Percentiles rank a stretch among this genome's conserved stretches.
These are phyloP conservation scores for Sarcophilus harrisii DNA, from an alignment of 2,797 vertebrate species.

Conservation along the genomic window DNA sequence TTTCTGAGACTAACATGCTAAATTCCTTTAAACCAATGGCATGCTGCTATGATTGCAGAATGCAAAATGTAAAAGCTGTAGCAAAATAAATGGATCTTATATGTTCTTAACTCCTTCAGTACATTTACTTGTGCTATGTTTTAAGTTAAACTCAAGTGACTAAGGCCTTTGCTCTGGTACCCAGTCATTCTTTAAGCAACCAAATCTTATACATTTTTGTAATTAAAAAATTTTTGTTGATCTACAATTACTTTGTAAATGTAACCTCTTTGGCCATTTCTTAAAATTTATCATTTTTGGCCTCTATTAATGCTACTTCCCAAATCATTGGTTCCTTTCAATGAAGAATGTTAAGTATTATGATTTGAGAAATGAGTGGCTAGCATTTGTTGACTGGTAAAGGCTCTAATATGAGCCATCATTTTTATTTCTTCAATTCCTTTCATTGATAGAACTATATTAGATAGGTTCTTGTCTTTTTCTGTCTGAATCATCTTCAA, in stretches of 20 bases:
- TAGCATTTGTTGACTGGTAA: background rate
- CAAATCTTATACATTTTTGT: background rate
- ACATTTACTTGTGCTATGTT: conserved; percentile 76
- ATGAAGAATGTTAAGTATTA: background rate
- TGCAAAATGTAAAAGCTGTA: conserved; percentile 42
- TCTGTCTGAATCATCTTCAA: conserved; percentile 25
- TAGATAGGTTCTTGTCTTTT: background rate
- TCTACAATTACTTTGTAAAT: background rate
- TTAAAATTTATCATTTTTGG: background rate
- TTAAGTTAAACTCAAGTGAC: conserved; percentile 51
- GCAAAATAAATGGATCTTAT: conserved; percentile 9
- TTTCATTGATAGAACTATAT: background rate
- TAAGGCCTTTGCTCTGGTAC: conserved; percentile 21
- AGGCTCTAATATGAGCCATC: background rate
- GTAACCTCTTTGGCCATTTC: background rate
- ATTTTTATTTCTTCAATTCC: background rate
- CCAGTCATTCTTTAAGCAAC: conserved; percentile 46
- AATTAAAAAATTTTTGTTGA: background rate
- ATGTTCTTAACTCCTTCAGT: conserved; percentile 75
- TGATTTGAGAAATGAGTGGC: background rate
- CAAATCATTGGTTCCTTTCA: background rate
- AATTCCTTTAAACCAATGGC: conserved; percentile 58
- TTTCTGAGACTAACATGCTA: conserved; percentile 78
- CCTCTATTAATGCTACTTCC: background rate
- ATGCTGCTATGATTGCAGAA: conserved; percentile 65